Evolutionary conservation across 1,140 invertebrate species (phyloP).

Genomic region (Ooceraea biroi): DNA sequence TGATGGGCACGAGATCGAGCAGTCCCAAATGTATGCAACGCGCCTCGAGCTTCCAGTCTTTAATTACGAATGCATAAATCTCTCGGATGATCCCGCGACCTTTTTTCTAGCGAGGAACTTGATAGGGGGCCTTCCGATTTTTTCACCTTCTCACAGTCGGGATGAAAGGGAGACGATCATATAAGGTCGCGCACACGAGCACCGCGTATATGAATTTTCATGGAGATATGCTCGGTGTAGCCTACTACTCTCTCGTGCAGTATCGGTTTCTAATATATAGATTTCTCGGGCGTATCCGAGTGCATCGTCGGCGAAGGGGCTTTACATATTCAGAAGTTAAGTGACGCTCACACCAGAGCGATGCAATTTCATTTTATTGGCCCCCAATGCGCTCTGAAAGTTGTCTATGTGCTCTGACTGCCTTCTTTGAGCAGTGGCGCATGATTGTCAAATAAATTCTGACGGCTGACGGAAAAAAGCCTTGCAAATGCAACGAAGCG

Average conservation of each 20-base stretch:
- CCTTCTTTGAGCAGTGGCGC: slow-evolving; percentile 12
- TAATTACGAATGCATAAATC: slow-evolving; percentile 20
- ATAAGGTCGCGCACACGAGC: neutral
- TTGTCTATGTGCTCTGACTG: slow-evolving; percentile 14
- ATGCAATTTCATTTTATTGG: slow-evolving; percentile 57
- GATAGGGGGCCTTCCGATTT: neutral
- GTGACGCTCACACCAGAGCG: neutral
- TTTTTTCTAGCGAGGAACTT: neutral
- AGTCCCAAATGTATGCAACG: neutral
- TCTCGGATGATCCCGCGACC: neutral
- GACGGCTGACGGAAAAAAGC: neutral
- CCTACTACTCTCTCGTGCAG: slow-evolving; percentile 37
- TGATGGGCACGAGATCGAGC: neutral
- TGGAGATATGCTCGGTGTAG: slow-evolving; percentile 48
- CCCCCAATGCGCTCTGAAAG: neutral
- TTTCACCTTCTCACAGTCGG: neutral
- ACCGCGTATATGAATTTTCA: slow-evolving; percentile 68
- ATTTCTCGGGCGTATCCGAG: slow-evolving; percentile 34
- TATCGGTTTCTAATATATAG: slow-evolving; percentile 72
- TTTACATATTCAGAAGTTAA: slow-evolving; percentile 65
- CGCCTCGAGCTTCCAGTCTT: neutral
- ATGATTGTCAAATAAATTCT: slow-evolving; percentile 38
- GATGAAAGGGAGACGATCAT: slow-evolving; percentile 18
- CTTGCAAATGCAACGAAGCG: too few species aligned
- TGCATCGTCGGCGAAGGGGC: neutral